Evolutionary conservation across 2,113 vertebrate genomes (phyloP).

Genomic region (Calidris pugnax): DNA sequence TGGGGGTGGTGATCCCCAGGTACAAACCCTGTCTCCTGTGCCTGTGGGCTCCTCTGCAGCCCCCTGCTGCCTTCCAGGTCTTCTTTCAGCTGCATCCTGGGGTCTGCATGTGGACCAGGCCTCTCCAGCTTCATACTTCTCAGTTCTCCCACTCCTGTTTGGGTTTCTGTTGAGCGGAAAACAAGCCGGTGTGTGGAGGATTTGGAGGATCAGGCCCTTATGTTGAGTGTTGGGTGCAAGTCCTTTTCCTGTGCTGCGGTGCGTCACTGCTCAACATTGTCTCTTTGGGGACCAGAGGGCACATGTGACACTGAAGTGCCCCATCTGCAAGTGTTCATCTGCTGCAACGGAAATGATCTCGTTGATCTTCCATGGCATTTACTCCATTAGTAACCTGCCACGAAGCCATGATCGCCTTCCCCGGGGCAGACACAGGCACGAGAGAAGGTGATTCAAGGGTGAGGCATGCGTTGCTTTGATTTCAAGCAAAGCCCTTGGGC

Average conservation of each 20-base stretch:
- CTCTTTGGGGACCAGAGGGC: neutral
- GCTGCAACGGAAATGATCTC: neutral
- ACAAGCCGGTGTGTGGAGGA: neutral
- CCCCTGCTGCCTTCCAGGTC: neutral
- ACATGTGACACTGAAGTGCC: neutral
- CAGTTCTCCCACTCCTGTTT: fast-evolving
- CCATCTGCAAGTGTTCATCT: neutral
- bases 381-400: neutral
- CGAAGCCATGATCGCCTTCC: neutral
- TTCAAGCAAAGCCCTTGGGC: neutral
- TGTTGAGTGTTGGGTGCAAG: neutral
- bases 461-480: neutral
- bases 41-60: neutral
- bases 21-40: fast-evolving
- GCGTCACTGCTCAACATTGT: neutral
- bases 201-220: neutral
- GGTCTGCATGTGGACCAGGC: neutral
- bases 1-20: neutral
- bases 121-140: neutral
- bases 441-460: neutral
- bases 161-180: neutral
- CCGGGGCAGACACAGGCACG: neutral
- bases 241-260: neutral
- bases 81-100: fast-evolving
- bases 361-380: neutral